Base-by-base conservation (phyloP, 2,113 vertebrate species). In the Onychostoma macrolepis region DNA sequence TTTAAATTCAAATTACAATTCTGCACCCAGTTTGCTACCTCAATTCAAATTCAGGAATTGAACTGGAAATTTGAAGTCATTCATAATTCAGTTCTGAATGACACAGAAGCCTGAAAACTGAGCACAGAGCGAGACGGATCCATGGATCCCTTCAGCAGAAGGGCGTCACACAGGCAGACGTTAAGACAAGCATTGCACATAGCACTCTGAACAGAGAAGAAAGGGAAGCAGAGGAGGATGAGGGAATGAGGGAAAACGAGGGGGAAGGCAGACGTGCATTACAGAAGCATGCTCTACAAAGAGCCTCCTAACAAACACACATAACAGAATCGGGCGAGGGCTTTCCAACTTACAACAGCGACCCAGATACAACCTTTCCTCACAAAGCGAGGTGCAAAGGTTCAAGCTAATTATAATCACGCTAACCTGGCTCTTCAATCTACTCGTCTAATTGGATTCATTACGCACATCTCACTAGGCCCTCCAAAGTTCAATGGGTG, bases 381-480 rank as follows among this genome's bases (percentile, higher is more conserved):
- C 48, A 67, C 45, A 71, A 24, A 85, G 87, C 26, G 41, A 58
- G 72, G 74, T 71, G 85, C 11, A 43, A 63, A 90, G 86, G 86
- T 85, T 80, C 26, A 72, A 43, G 77, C 88, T 86, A 86, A 89
- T 84, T 89, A 89, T 84, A 89, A 86, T 77, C 76, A 43, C 30
- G 24, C 53, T 63, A 87, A 17, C 63, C 86, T 38, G 58, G 43
- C 83, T 82, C 74, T 72, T 75, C 86, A 76, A 69, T 87, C 88
- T 53, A 75, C 83, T 53, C 30, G 30, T 89, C 80, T 89, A 89
- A 89, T 86, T 81, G 84, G 84, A 86, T 87, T 90, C 80, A 90
- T 90, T 89, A 90, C 75, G 33, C 83, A 80, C 41, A 85, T 86
- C 85, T 83, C 79, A 61, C 61, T 28, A 63, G 38, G 79, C 86